Percentiles rank a stretch among this genome's conserved stretches.
phyloP scores from a whole-genome alignment of 2,113 vertebrate species.

The Platycercus adscitus region DNA sequence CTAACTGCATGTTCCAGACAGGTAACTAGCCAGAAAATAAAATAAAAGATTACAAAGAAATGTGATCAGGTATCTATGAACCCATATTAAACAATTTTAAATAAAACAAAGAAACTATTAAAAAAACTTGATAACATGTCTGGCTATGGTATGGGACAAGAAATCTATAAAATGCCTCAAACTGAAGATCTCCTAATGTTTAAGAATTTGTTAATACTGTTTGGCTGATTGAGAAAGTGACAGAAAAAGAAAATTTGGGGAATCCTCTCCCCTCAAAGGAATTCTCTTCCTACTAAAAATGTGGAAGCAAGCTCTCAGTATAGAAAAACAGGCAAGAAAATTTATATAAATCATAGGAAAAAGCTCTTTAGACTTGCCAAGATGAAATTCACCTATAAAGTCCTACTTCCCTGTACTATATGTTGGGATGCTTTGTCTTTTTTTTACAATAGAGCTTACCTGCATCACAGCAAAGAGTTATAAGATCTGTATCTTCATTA shows the following conservation, averaged over 20 bases:
- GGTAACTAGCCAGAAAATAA: constrained; percentile 72
- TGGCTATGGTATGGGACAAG: background rate
- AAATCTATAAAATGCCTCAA: background rate
- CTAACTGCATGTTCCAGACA: constrained; percentile 75
- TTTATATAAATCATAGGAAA: background rate
- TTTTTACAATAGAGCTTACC: background rate
- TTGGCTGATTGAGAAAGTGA: background rate
- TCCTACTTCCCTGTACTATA: background rate
- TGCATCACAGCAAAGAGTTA: accelerated
- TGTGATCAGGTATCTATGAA: constrained; percentile 17
- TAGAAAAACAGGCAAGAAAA: background rate
- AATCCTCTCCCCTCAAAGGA: background rate
- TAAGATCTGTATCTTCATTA: background rate
- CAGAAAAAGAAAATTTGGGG: background rate
- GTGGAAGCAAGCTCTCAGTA: background rate
- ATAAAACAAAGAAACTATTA: constrained; percentile 37
- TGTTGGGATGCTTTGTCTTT: background rate
- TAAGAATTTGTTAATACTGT: background rate
- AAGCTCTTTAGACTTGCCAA: background rate
- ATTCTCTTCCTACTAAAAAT: background rate
- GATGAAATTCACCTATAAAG: background rate
- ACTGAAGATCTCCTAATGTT: background rate
- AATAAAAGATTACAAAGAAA: background rate
- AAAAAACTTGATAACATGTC: background rate
- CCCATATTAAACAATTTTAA: background rate